Percentiles rank a stretch among this genome's conserved stretches.
phyloP scores from a whole-genome alignment of 1,140 invertebrate species.

The Arctopsyche grandis region DNA sequence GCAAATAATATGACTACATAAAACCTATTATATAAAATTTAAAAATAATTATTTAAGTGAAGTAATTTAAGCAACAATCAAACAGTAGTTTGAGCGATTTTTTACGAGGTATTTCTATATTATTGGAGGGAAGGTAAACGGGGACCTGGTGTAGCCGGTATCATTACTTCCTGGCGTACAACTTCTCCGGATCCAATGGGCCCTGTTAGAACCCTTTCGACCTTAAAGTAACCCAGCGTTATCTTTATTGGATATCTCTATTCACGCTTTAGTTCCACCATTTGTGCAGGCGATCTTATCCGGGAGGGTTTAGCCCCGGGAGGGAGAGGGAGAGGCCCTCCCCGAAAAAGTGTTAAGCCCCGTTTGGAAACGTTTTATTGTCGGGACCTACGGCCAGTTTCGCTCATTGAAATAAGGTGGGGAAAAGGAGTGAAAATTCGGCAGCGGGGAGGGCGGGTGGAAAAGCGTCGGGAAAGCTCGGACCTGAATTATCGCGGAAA shows the following conservation, averaged over 20 bases:
- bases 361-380: constrained; percentile 38
- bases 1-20: too few species aligned
- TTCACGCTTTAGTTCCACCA: constrained; percentile 52
- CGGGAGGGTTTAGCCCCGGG: background rate
- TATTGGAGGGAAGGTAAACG: constrained; percentile 31
- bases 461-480: background rate
- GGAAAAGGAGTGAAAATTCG: too few species aligned
- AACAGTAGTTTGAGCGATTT: constrained; percentile 18
- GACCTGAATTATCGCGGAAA: constrained; percentile 43
- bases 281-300: constrained; percentile 52
- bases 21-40: too few species aligned
- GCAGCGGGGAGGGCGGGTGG: background rate
- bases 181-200: constrained; percentile 40
- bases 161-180: constrained; percentile 45
- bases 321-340: background rate
- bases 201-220: constrained; percentile 28
- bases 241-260: constrained; percentile 54
- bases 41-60: background rate
- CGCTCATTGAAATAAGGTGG: constrained; percentile 32
- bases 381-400: constrained; percentile 17
- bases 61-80: background rate
- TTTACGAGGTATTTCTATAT: constrained; percentile 15
- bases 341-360: constrained; percentile 37
- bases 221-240: constrained; percentile 37
- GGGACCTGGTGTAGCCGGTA: constrained; percentile 29